These are phyloP conservation scores for Phanerotoma sp. DNA, from an alignment of 2,888 invertebrate genomes.

Conservation along the genomic window DNA sequence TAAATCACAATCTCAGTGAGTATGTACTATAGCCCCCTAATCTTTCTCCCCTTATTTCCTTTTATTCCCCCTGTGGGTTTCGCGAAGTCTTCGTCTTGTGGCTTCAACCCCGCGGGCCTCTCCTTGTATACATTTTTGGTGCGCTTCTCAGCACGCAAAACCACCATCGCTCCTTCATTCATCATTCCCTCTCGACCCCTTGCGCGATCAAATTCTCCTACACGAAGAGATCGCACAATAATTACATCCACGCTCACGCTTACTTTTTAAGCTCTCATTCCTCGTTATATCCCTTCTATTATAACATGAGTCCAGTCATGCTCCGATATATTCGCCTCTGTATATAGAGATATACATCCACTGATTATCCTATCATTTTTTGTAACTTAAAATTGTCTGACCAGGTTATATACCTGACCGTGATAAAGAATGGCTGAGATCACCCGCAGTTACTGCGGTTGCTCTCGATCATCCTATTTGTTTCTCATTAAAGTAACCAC, in stretches of 20 bases:
- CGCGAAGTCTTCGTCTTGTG: not conserved
- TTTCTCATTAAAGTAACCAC: slow-evolving; percentile 52
- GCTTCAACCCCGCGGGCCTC: slow-evolving; percentile 14
- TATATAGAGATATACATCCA: not conserved
- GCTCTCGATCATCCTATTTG: slow-evolving; percentile 42
- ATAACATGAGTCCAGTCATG: not conserved
- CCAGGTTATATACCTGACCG: slow-evolving; percentile 15
- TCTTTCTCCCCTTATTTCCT: slow-evolving; percentile 4
- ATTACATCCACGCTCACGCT: slow-evolving; percentile 32
- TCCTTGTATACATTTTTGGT: slow-evolving; percentile 2
- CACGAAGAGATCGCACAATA: slow-evolving; percentile 29
- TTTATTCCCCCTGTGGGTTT: slow-evolving; percentile 2
- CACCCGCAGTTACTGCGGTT: slow-evolving; percentile 15
- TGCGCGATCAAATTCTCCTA: slow-evolving; percentile 36
- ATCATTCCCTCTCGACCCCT: slow-evolving; percentile 47
- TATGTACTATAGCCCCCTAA: slow-evolving; percentile 17
- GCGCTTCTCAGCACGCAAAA: slow-evolving; percentile 49
- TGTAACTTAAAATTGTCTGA: not conserved
- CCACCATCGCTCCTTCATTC: slow-evolving; percentile 55
- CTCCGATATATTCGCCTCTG: not conserved
- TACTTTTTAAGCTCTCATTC: slow-evolving; percentile 9
- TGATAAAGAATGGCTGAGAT: slow-evolving; percentile 15
- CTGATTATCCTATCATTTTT: not conserved
- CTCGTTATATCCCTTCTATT: not conserved
- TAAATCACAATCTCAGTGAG: slow-evolving; percentile 60